A percentile compares a stretch with the other conserved stretches of the same genome.
Conservation (phyloP, 2,113 vertebrate species). For the Petromus typicus region DNA sequence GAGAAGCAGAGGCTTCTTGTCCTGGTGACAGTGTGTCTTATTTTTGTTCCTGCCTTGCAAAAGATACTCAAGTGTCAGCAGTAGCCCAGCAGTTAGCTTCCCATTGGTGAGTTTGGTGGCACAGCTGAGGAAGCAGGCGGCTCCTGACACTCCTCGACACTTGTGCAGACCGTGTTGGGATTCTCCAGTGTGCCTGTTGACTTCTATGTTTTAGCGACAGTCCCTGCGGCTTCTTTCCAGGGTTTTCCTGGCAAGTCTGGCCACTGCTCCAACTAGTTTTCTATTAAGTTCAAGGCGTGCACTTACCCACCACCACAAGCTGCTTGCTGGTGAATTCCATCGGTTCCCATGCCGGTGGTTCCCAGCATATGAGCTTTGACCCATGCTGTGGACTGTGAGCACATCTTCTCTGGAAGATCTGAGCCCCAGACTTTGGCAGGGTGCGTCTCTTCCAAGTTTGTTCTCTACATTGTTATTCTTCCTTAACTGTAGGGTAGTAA, state of each 20-base stretch:
- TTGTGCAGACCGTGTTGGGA: background rate
- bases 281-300: background rate
- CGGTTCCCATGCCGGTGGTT: background rate
- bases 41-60: slow-evolving; percentile 7
- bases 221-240: background rate
- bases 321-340: background rate
- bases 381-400: background rate
- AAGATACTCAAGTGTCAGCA: background rate
- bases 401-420: background rate
- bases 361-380: background rate
- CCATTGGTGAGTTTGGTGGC: background rate
- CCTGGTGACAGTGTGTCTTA: background rate
- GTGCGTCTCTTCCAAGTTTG: background rate
- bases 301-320: background rate
- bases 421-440: background rate
- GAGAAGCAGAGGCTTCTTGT: background rate
- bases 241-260: background rate
- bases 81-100: background rate
- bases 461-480: background rate
- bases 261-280: slow-evolving; percentile 19
- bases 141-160: background rate
- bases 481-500: background rate
- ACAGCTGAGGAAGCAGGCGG: background rate
- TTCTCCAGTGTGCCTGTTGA: background rate
- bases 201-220: background rate